A percentile compares a stretch with the other conserved stretches of the same genome.
phyloP scores from a whole-genome alignment of 1,140 invertebrate species.

The Stenopsyche tienmushanensis region DNA sequence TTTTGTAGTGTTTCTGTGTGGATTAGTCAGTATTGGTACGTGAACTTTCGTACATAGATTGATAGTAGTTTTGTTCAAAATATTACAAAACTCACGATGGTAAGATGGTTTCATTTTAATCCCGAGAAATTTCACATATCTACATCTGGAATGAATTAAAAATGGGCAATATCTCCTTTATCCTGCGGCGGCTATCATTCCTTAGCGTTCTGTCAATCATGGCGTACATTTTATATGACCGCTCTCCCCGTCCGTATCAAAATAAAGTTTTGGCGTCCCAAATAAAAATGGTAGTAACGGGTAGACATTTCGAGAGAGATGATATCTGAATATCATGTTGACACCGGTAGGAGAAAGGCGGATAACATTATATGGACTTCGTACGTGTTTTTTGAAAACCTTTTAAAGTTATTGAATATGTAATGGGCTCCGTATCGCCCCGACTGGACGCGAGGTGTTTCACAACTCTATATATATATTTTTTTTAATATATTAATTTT shows the following conservation, averaged over 20 bases:
- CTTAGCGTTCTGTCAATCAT: slow-evolving; percentile 37
- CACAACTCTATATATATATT: background rate
- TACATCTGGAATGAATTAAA: no score
- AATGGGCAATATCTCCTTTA: no score
- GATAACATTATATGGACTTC: slow-evolving; percentile 38
- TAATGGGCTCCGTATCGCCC: slow-evolving; percentile 35
- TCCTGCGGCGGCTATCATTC: slow-evolving; percentile 10
- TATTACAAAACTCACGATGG: no score
- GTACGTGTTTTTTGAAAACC: slow-evolving; percentile 43
- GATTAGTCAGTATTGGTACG: no score
- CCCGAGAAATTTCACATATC: no score
- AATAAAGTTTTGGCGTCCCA: slow-evolving; percentile 10
- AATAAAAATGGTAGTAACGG: slow-evolving; percentile 27
- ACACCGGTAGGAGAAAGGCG: slow-evolving; percentile 36
- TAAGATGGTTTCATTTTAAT: no score
- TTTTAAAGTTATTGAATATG: slow-evolving; percentile 43
- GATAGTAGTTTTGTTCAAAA: no score
- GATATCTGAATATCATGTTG: slow-evolving; percentile 43
- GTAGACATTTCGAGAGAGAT: slow-evolving; percentile 35
- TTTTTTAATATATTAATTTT: background rate
- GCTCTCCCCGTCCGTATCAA: slow-evolving; percentile 13
- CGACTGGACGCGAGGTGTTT: slow-evolving; percentile 20
- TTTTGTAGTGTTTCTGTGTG: no score
- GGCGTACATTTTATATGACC: slow-evolving; percentile 32
- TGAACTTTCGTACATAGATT: no score